These are phyloP conservation scores for Allophyes oxyacanthae DNA, from an alignment of 2,888 invertebrate species.

Conservation along the genomic window DNA sequence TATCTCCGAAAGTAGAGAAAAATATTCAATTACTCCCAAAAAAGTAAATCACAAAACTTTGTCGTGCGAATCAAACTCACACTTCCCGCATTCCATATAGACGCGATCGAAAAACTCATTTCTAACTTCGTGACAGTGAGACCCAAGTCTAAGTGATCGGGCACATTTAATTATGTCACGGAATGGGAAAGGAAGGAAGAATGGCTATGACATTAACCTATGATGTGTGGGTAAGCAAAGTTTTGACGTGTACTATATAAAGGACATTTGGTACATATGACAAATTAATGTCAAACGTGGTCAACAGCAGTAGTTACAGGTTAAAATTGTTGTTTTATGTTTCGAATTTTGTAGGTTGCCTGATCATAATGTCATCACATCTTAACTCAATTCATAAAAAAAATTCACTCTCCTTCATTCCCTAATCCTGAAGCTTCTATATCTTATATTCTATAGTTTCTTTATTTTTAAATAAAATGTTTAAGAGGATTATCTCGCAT, in stretches of 20 bases:
- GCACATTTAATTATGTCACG: conserved; percentile 24
- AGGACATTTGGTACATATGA: too few relatives aligned
- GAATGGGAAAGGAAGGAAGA: background rate
- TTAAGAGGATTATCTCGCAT: too few relatives aligned
- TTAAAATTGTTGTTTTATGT: too few relatives aligned
- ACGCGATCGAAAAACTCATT: conserved; percentile 29
- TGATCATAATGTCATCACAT: too few relatives aligned
- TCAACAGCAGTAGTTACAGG: too few relatives aligned
- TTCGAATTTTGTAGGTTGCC: too few relatives aligned
- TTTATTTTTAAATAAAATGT: too few relatives aligned
- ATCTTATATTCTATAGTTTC: too few relatives aligned
- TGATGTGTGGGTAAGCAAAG: background rate
- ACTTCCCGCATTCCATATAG: background rate
- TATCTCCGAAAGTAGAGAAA: background rate
- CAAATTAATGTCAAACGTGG: too few relatives aligned
- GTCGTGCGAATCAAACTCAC: conserved; percentile 13
- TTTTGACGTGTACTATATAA: background rate
- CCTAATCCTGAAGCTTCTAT: too few relatives aligned
- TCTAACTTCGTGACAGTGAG: conserved; percentile 26
- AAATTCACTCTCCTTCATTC: too few relatives aligned
- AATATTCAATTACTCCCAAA: background rate
- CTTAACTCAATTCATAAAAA: too few relatives aligned
- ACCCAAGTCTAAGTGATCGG: conserved; percentile 14
- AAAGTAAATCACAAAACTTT: conserved; percentile 11
- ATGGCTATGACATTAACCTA: background rate